phyloP scores from a whole-genome alignment of 2,797 vertebrate genomes.

The Triplophysa yarkandensis region DNA sequence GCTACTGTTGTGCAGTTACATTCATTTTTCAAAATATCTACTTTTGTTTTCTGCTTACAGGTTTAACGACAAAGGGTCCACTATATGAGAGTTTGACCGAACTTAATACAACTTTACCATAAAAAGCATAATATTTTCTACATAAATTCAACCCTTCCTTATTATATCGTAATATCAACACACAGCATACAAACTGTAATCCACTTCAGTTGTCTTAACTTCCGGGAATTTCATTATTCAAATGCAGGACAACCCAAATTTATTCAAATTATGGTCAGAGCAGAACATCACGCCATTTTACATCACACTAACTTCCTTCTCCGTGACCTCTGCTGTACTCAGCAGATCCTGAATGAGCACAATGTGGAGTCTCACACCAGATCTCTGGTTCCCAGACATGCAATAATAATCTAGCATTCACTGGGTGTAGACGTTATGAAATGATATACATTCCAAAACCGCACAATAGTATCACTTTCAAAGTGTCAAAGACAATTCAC shows the following conservation, averaged over 20 bases:
- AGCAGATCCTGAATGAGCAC: conserved; percentile 50
- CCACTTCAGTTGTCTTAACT: background rate
- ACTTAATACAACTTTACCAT: too few species aligned
- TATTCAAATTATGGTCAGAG: conserved; percentile 43
- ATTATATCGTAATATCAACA: background rate
- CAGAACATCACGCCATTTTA: conserved; percentile 38
- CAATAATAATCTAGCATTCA: conserved; percentile 61
- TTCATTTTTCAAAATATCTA: too few species aligned
- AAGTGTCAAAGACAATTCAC: conserved; percentile 36
- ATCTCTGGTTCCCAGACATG: conserved; percentile 48
- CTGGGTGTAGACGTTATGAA: conserved; percentile 53
- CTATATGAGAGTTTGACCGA: too few species aligned
- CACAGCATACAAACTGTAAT: background rate
- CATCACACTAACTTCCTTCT: conserved; percentile 35
- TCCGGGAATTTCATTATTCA: conserved; percentile 4
- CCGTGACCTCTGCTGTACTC: conserved; percentile 30
- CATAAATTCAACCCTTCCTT: too few species aligned
- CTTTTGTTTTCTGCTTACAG: too few species aligned
- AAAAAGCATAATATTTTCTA: too few species aligned
- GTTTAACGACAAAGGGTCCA: too few species aligned
- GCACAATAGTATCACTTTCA: conserved; percentile 54
- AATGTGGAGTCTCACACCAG: conserved; percentile 58
- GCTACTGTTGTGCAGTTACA: too few species aligned
- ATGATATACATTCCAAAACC: conserved; percentile 50
- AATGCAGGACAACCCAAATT: conserved; percentile 13